Percentiles rank a stretch among this genome's conserved stretches.
phyloP scores from a whole-genome alignment of 2,113 vertebrate species.

The Megaceryle torquata region DNA sequence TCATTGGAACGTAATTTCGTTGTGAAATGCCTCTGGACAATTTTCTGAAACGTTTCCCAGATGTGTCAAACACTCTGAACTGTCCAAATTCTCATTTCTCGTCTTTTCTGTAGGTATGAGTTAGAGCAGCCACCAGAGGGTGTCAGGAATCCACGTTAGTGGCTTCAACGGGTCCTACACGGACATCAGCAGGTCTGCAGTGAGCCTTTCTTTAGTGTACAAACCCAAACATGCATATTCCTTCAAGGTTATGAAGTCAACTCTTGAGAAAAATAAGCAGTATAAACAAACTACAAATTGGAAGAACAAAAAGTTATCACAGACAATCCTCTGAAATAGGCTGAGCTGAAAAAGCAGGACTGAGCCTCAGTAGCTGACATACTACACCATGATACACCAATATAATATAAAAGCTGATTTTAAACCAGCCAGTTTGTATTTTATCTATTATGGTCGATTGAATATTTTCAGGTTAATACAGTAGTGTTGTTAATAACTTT shows the following conservation, averaged over 20 bases:
- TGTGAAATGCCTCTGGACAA: neutral
- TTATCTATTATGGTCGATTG: accelerated
- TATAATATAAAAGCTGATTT: neutral
- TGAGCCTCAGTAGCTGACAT: neutral
- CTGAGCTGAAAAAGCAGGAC: neutral
- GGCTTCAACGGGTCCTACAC: accelerated
- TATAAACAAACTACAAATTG: neutral
- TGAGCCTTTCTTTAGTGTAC: accelerated
- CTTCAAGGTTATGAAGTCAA: neutral
- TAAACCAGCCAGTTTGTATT: neutral
- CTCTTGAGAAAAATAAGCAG: neutral
- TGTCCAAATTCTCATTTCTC: too few relatives aligned
- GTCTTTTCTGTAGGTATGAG: too few relatives aligned
- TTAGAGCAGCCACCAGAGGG: neutral
- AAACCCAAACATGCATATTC: accelerated
- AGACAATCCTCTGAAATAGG: neutral
- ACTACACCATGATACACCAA: neutral
- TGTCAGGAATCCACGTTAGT: neutral
- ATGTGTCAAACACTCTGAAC: neutral
- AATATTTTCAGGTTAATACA: neutral
- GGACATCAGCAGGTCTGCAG: neutral
- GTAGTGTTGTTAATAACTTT: accelerated
- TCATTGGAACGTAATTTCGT: accelerated
- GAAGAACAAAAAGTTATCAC: neutral
- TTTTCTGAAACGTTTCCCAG: neutral